Conservation (phyloP, 2,113 vertebrate species). For the Dendrocopos noguchii region DNA sequence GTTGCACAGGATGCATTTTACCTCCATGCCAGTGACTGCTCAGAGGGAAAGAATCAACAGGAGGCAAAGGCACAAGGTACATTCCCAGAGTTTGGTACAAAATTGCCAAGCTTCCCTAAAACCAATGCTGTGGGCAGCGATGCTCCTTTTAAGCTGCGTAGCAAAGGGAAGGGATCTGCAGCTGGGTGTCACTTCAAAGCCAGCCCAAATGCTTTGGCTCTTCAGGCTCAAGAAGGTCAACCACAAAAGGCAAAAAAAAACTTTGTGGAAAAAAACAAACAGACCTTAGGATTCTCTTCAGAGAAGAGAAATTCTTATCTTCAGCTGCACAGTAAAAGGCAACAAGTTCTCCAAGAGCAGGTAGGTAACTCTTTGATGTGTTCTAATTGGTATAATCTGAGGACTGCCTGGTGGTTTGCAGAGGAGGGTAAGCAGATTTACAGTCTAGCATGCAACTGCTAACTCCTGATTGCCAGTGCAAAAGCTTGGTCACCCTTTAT, state of each 20-base stretch:
- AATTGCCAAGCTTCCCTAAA: constrained; percentile 7
- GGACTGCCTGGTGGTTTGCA: background rate
- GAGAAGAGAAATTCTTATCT: constrained; percentile 80
- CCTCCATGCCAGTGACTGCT: constrained; percentile 15
- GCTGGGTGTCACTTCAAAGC: background rate
- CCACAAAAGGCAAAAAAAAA: constrained; percentile 61
- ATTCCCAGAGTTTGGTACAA: background rate
- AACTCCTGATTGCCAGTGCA: background rate
- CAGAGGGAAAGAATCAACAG: background rate
- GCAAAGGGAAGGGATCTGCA: background rate
- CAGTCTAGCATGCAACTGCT: background rate
- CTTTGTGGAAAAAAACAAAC: constrained; percentile 86
- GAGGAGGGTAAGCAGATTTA: background rate
- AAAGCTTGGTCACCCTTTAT: background rate
- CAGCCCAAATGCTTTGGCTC: constrained; percentile 21
- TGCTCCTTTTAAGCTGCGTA: background rate
- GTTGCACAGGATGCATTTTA: constrained; percentile 20
- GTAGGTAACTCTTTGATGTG: constrained; percentile 59
- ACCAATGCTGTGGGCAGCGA: background rate
- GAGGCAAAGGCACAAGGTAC: constrained; percentile 1
- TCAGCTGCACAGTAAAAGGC: constrained; percentile 74
- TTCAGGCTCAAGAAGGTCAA: background rate
- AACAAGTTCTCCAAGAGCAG: constrained; percentile 60
- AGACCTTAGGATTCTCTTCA: constrained; percentile 80
- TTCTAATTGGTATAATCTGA: background rate